Percentiles rank a stretch among this genome's conserved stretches.
phyloP scores from a whole-genome alignment of 2,888 invertebrate species.

The Strigamia crassipes region DNA sequence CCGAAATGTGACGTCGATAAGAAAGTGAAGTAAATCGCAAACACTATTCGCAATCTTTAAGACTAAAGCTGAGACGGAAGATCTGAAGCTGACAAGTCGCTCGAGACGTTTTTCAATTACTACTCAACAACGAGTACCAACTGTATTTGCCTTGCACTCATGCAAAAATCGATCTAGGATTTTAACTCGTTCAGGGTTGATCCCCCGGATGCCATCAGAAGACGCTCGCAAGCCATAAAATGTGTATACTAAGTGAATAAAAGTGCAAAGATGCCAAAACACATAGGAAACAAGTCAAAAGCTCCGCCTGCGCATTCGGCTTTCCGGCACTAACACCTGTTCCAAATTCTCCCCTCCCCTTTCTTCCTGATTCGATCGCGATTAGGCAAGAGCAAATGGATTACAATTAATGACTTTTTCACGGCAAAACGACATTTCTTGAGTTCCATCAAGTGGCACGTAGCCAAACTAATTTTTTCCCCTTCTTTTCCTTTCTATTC shows the following conservation, averaged over 20 bases:
- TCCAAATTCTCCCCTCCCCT: background rate
- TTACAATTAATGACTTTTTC: slow-evolving; percentile 34
- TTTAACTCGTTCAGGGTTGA: slow-evolving; percentile 31
- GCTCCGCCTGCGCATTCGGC: background rate
- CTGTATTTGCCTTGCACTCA: slow-evolving; percentile 11
- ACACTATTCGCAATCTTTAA: background rate
- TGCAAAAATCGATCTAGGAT: slow-evolving; percentile 28
- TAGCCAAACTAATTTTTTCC: background rate
- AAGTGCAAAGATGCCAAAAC: slow-evolving; percentile 31
- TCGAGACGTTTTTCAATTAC: slow-evolving; percentile 34
- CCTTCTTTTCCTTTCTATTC: background rate
- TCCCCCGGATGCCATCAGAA: slow-evolving; percentile 27
- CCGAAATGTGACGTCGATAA: background rate
- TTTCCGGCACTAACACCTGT: slow-evolving; percentile 37
- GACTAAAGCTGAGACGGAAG: background rate
- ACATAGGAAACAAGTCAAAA: slow-evolving; percentile 1
- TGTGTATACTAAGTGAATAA: slow-evolving; percentile 34
- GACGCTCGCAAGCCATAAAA: slow-evolving; percentile 19
- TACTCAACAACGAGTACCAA: slow-evolving; percentile 14
- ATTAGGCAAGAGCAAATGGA: slow-evolving; percentile 28
- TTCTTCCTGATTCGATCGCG: slow-evolving; percentile 30
- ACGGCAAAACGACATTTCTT: slow-evolving; percentile 14
- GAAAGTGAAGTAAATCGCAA: background rate
- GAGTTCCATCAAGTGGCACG: slow-evolving; percentile 12
- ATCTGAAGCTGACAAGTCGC: slow-evolving; percentile 26